phyloP scores from a whole-genome alignment of 2,888 invertebrate species.

The Rhabditophanes sp. region DNA sequence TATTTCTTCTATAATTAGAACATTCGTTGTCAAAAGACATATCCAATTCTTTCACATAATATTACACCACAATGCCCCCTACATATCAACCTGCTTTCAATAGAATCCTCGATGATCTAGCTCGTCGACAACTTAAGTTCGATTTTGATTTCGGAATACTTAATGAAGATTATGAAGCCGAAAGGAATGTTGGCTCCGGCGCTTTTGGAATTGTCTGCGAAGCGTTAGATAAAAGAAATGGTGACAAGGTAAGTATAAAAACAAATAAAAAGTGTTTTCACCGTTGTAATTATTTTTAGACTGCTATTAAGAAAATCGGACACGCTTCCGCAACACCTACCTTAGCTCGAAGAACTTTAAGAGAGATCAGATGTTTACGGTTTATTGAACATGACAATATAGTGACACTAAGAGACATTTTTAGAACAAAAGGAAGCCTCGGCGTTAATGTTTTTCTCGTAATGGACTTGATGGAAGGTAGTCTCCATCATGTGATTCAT shows the following conservation, averaged over 20 bases:
- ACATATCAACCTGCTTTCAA: slow-evolving; percentile 22
- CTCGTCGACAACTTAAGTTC: slow-evolving; percentile 22
- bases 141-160: slow-evolving; percentile 29
- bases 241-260: slow-evolving; percentile 12
- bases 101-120: slow-evolving; percentile 27
- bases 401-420: slow-evolving; percentile 25
- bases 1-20: no score
- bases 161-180: slow-evolving; percentile 19
- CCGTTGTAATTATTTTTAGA: slow-evolving; percentile 12
- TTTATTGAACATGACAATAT: slow-evolving; percentile 30
- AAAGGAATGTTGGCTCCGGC: slow-evolving; percentile 28
- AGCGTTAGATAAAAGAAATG: slow-evolving; percentile 20
- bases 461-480: slow-evolving; percentile 33
- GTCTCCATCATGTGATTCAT: slow-evolving; percentile 29
- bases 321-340: slow-evolving; percentile 36
- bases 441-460: slow-evolving; percentile 30
- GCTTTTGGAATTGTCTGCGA: slow-evolving; percentile 36
- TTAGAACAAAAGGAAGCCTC: slow-evolving; percentile 29
- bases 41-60: no score
- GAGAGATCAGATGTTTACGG: slow-evolving; percentile 29
- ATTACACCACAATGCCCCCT: no score
- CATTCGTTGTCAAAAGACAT: no score
- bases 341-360: slow-evolving; percentile 25
- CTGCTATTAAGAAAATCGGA: slow-evolving; percentile 33
- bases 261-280: no score